Conservation (phyloP, 2,888 invertebrate genomes). For the Dugesia japonica region DNA sequence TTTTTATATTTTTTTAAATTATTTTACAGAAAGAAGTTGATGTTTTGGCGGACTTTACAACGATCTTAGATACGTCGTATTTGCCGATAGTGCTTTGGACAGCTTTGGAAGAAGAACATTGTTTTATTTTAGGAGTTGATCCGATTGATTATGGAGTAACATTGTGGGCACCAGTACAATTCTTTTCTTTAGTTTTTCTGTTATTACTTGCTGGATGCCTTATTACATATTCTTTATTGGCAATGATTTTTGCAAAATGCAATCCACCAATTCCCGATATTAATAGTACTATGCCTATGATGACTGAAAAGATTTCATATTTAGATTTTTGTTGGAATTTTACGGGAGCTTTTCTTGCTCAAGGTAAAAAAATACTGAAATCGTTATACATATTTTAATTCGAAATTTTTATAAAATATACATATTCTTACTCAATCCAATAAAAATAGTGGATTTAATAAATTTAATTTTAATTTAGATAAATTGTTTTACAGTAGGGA, state of each 20-base stretch:
- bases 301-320: background rate
- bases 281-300: background rate
- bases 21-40: background rate
- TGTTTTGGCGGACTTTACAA: background rate
- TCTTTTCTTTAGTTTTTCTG: background rate
- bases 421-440: too few relatives aligned
- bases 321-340: background rate
- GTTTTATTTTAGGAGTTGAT: background rate
- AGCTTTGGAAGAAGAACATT: background rate
- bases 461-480: too few relatives aligned
- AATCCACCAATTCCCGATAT: background rate
- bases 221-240: background rate
- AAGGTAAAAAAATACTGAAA: too few relatives aligned
- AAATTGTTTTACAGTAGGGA: too few relatives aligned
- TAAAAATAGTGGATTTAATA: too few relatives aligned
- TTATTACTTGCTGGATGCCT: background rate
- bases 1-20: background rate
- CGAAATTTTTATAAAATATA: too few relatives aligned
- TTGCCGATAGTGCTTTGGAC: background rate
- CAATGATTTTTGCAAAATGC: background rate
- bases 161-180: background rate
- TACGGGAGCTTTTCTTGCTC: background rate
- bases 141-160: background rate
- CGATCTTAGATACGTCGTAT: background rate
- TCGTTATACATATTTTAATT: too few relatives aligned